These are phyloP conservation scores for Panthera tigris DNA, from an alignment of 2,113 vertebrate species.

Conservation along the genomic window DNA sequence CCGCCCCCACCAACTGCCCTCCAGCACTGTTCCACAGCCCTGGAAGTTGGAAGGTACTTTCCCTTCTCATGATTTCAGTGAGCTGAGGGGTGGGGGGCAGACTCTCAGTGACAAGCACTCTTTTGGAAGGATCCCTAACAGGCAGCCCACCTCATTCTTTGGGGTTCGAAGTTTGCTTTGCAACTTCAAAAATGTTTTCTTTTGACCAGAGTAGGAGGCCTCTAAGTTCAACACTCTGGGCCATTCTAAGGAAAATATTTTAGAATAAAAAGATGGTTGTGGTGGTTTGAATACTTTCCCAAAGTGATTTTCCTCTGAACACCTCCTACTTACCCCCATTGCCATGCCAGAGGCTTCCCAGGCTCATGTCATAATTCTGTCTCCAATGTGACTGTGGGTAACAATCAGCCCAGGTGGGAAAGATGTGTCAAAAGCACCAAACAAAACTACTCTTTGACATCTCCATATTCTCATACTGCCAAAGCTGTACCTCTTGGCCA, in stretches of 20 bases:
- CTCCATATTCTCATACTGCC: background rate
- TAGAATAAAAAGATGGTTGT: background rate
- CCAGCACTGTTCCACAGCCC: background rate
- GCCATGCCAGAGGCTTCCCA: background rate
- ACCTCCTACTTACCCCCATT: rapidly evolving
- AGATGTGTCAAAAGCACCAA: background rate
- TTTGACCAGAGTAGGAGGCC: background rate
- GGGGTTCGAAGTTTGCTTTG: background rate
- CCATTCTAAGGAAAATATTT: background rate
- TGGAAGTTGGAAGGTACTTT: background rate
- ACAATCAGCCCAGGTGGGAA: background rate
- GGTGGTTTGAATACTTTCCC: background rate
- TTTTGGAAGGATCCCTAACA: background rate
- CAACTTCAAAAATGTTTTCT: background rate
- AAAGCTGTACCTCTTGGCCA: background rate
- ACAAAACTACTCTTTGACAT: background rate
- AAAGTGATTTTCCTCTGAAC: background rate
- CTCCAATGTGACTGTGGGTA: background rate
- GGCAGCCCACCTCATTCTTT: background rate
- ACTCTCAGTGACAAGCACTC: background rate
- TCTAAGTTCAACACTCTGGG: background rate
- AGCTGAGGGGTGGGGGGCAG: background rate
- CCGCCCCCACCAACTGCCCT: rapidly evolving
- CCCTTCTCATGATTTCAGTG: background rate
- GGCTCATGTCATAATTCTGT: background rate